Conservation (phyloP, 2,113 vertebrate species). For the Ursus arctos region DNA sequence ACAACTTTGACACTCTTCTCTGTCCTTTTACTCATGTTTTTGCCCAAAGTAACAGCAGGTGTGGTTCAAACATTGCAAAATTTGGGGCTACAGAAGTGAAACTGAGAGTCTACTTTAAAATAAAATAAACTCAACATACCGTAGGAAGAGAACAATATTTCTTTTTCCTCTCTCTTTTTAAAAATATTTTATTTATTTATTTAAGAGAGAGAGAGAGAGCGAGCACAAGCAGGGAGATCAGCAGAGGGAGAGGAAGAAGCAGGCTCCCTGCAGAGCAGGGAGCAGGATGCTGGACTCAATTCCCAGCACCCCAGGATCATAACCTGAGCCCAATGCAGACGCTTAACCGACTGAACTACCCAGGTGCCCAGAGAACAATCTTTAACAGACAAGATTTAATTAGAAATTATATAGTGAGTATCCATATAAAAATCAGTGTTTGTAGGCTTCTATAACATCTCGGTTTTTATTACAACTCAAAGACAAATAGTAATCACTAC, state of each 20-base stretch:
- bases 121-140: not conserved
- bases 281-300: not conserved
- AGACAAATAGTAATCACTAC: not conserved
- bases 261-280: not conserved
- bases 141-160: not conserved
- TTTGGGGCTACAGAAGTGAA: slow-evolving; percentile 8
- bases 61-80: slow-evolving; percentile 13
- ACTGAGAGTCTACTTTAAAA: slow-evolving; percentile 15
- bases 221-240: not conserved
- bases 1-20: not conserved
- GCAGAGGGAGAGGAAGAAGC: not conserved
- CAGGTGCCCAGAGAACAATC: not conserved
- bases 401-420: not conserved
- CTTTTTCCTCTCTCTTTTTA: not conserved
- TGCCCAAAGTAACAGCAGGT: slow-evolving; percentile 54
- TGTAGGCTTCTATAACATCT: not conserved
- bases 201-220: not conserved
- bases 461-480: slow-evolving; percentile 21
- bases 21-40: slow-evolving; percentile 49
- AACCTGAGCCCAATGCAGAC: not conserved
- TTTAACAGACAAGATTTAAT: slow-evolving; percentile 34
- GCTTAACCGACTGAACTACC: not conserved
- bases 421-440: not conserved
- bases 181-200: not conserved
- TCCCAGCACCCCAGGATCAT: not conserved